phyloP scores from a whole-genome alignment of 2,888 invertebrate species.

The Phortica okadai region DNA sequence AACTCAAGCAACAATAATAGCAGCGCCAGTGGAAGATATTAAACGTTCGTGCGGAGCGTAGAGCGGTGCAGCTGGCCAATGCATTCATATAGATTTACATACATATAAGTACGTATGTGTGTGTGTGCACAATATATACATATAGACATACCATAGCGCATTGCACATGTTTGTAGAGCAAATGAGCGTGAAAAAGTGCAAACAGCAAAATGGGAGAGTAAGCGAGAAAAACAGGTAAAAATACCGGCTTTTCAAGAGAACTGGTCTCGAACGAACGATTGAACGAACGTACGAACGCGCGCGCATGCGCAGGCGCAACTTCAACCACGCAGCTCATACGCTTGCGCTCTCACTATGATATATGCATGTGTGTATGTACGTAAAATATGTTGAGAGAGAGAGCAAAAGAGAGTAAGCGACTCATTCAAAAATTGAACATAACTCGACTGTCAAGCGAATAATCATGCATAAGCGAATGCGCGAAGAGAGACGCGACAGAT shows the following conservation, averaged over 20 bases:
- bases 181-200: neutral
- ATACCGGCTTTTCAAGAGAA: slow-evolving; percentile 26
- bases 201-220: neutral
- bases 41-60: neutral
- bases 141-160: neutral
- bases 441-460: slow-evolving; percentile 31
- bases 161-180: slow-evolving; percentile 25
- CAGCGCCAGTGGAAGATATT: neutral
- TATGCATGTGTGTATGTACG: no score
- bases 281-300: slow-evolving; percentile 17
- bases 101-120: no score
- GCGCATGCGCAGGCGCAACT: neutral
- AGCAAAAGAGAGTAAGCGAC: neutral
- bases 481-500: neutral
- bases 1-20: slow-evolving; percentile 19
- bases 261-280: neutral
- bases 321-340: neutral
- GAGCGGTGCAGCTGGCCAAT: neutral
- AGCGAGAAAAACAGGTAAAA: slow-evolving; percentile 29
- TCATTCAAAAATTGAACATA: slow-evolving; percentile 6
- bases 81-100: neutral
- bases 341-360: slow-evolving; percentile 26
- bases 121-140: neutral
- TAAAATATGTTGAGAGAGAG: neutral
- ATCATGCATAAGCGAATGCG: slow-evolving; percentile 5